Base-by-base conservation (phyloP, 2,888 invertebrate genomes). In the Epirrita christyi region DNA sequence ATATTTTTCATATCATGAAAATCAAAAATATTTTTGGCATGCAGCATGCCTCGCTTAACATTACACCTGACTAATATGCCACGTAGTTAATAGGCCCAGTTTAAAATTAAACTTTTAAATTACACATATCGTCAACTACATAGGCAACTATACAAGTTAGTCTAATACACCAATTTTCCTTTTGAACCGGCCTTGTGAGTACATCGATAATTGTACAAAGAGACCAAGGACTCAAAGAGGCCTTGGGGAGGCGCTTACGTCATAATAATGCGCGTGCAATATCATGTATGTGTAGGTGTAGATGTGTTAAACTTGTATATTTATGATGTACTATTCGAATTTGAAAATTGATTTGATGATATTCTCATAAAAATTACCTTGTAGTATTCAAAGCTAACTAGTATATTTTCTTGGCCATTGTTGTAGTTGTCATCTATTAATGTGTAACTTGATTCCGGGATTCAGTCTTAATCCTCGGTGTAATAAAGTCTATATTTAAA, bases 141-240 rank as follows among this genome's bases (percentile, higher is more conserved):
- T 9, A 21, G 14, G 9, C 44, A 52, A 10, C 27, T 32, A 14
- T 32, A n/a, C n/a, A 44, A 54, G 45, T 34, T 38, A 14, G 50
- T 46, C 40, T 41, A 49, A 50, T 46, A 50, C 37, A 52, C 32
- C 28, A 50, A 46, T 54, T 55, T 50, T 55, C 29, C 34, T 54
- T 54, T 29, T 10, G 15, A 11, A 46, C 6, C 28, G 55, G 47
- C 59, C 59, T 59, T 51, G 59, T 38, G n/a, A 34, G 36, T 29
- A 46, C 21, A 36, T 38, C 44, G 44, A 45, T 45, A 54, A 46
- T 54, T 41, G 54, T 46, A 46, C 38, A 50, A 49, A 36, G 55
- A 44, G 59, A 59, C 63, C 71, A 68, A 72, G 72, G 72, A 67
- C 68, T 38, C 42, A 21, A 51, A 21, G 52, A 55, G 57, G 41